Evolutionary conservation across 2,797 vertebrate genomes (phyloP), one percentile per base, ranked within the genome.

Genomic region (Alcedo quadribrachys): DNA sequence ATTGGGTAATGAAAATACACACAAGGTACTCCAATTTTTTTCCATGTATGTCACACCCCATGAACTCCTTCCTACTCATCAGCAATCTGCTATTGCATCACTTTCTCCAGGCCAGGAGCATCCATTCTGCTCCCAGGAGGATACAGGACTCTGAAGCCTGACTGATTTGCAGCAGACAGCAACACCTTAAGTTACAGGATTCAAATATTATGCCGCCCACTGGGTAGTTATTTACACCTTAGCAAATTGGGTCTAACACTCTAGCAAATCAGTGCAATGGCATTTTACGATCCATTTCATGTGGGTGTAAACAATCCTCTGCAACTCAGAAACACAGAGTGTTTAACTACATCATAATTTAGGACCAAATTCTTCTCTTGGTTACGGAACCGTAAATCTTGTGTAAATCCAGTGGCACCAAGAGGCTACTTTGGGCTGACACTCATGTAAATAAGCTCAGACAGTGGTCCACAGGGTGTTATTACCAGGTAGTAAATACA

Each of bases 131-230:
- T 88, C 93, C 84, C 22, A 0, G 54, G 67, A 89, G 93, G 86
- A 89, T 75, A 32, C 84, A 53, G 67, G 61, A 86, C 61, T 43
- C 77, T 54, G 42, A 89, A 83, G n/a, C 62, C 58, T 45, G 70
- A 57, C 81, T 91, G 92, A 93, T 92, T 93, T 95, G 90, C 82
- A 74, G 87, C 88, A 78, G 73, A 62, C 35, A 88, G 87, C 81
- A 51, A 92, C 0, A 25, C 83, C 65, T 91, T 63, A 80, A 92
- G 79, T 73, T 89, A 70, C n/a, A 9, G 83, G 69, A 95, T 92
- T 85, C 91, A 96, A 94, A 93, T 86, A 86, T 94, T 89, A 92
- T 93, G 89, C 91, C 89, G 86, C 90, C 83, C 92, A 93, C 60
- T 0, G 30, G 84, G 82, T 85, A 89, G 85, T 95, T 95, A 94